phyloP scores from a whole-genome alignment of 1,140 invertebrate genomes.

The Asbolus verrucosus region DNA sequence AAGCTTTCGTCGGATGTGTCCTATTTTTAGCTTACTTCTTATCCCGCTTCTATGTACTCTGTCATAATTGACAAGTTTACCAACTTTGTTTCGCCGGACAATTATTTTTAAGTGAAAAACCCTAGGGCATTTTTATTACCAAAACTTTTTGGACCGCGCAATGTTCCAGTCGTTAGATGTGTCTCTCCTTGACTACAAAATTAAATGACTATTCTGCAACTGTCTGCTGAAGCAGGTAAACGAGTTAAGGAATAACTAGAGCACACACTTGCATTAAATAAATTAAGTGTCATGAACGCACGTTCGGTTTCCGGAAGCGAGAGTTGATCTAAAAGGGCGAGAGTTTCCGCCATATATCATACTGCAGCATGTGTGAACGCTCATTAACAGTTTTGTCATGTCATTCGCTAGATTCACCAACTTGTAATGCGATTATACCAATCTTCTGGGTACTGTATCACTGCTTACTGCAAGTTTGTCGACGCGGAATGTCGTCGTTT shows the following conservation, averaged over 20 bases:
- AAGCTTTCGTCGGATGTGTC: slow-evolving; percentile 24
- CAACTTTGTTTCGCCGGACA: neutral
- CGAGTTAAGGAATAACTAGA: neutral
- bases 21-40: slow-evolving; percentile 35
- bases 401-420: slow-evolving; percentile 22
- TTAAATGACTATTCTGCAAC: slow-evolving; percentile 5
- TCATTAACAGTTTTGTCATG: slow-evolving; percentile 38
- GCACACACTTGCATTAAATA: slow-evolving; percentile 21
- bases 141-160: slow-evolving; percentile 3
- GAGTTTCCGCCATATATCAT: slow-evolving; percentile 24
- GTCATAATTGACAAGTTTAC: neutral
- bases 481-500: slow-evolving; percentile 24
- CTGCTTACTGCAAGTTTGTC: slow-evolving; percentile 8
- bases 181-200: slow-evolving; percentile 8
- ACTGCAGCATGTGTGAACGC: slow-evolving; percentile 14
- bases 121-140: neutral
- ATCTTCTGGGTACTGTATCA: slow-evolving; percentile 31
- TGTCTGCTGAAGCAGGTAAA: slow-evolving; percentile 1
- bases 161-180: slow-evolving; percentile 7
- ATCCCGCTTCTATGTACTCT: too few relatives aligned
- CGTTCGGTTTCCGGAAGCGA: slow-evolving; percentile 18
- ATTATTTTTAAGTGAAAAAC: slow-evolving; percentile 1
- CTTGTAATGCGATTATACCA: slow-evolving; percentile 30
- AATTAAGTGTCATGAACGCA: slow-evolving; percentile 22
- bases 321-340: neutral